Evolutionary conservation across 2,113 vertebrate species (phyloP).

Genomic region (Caranx melampygus): DNA sequence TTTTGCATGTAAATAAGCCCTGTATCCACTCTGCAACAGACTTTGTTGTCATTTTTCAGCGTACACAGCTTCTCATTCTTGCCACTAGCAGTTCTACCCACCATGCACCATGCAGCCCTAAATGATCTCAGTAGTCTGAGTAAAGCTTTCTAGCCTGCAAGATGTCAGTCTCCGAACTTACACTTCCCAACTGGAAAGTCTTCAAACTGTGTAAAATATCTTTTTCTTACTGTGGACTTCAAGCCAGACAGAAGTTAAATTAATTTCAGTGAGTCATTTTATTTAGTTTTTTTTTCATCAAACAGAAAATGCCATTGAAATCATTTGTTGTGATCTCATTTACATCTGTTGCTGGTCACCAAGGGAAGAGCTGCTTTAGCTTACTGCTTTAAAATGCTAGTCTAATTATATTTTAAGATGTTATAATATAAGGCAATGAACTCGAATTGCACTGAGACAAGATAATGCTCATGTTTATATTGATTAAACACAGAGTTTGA

Average conservation of each 20-base stretch:
- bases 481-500: neutral
- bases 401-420: neutral
- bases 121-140: neutral
- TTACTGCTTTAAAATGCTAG: neutral
- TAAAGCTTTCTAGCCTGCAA: neutral
- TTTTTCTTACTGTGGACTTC: neutral
- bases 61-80: neutral
- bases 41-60: neutral
- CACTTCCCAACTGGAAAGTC: neutral
- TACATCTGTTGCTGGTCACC: neutral
- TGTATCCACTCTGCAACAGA: neutral
- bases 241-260: no score
- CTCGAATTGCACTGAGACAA: neutral
- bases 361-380: neutral
- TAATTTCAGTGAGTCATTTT: neutral
- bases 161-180: neutral
- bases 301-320: neutral
- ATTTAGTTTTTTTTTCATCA: no score
- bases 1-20: slow-evolving; percentile 27
- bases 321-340: neutral
- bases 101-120: no score
- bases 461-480: neutral
- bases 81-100: neutral
- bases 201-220: neutral
- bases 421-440: neutral